Conservation (phyloP, 2,113 vertebrate species). For the Bucco capensis region DNA sequence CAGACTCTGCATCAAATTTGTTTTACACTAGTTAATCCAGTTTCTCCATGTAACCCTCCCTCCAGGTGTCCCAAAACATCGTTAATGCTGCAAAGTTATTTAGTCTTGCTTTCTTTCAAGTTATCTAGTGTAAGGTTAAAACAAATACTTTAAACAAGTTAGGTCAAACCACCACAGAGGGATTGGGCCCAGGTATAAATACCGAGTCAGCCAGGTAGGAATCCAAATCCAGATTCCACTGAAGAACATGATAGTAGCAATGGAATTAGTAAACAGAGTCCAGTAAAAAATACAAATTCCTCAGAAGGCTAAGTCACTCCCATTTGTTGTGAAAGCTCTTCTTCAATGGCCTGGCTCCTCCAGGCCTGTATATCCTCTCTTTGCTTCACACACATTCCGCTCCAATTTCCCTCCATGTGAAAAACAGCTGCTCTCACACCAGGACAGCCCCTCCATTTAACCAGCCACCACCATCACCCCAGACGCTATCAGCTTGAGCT, state of each 20-base stretch:
- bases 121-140: slow-evolving; percentile 8
- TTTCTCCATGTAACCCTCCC: neutral
- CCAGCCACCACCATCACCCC: neutral
- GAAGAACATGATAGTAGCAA: neutral
- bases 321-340: neutral
- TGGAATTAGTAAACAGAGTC: neutral
- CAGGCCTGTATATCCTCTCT: neutral
- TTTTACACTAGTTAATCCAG: slow-evolving; percentile 23
- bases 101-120: neutral
- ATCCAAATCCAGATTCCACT: neutral
- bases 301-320: neutral
- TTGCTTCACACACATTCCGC: neutral
- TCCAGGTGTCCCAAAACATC: slow-evolving; percentile 5
- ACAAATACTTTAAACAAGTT: slow-evolving; percentile 43
- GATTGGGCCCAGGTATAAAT: neutral
- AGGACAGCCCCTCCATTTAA: neutral
- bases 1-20: neutral
- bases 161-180: slow-evolving; percentile 11
- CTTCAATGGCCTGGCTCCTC: neutral
- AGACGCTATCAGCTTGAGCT: neutral
- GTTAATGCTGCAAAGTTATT: neutral
- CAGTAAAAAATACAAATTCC: neutral
- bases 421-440: slow-evolving; percentile 4
- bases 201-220: slow-evolving; percentile 1
- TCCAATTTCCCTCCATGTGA: slow-evolving; percentile 33